phyloP scores from a whole-genome alignment of 1,140 invertebrate genomes.

The Helicoverpa armigera region DNA sequence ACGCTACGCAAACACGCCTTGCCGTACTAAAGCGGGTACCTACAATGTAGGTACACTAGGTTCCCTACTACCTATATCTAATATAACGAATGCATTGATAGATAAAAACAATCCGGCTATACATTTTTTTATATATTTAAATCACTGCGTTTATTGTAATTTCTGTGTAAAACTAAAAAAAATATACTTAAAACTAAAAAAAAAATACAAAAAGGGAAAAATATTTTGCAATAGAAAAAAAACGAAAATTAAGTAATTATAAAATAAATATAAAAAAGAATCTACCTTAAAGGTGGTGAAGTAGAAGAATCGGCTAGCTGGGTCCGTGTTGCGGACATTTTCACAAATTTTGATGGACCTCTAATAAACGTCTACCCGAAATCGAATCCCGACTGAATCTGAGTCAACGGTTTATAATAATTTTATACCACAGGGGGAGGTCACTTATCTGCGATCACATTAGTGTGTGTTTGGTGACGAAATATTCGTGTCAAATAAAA shows the following conservation, averaged over 20 bases:
- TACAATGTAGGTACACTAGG: too few relatives aligned
- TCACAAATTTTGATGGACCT: not conserved
- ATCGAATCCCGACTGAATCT: conserved; percentile 63
- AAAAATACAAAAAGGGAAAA: not conserved
- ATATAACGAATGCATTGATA: too few relatives aligned
- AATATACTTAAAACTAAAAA: not conserved
- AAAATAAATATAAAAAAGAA: not conserved
- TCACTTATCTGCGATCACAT: conserved; percentile 3
- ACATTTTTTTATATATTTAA: not conserved
- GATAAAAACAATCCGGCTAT: too few relatives aligned
- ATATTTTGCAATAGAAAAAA: too few relatives aligned
- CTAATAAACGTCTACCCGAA: conserved; percentile 48
- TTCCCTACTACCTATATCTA: too few relatives aligned
- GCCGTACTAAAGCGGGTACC: too few relatives aligned
- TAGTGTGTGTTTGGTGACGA: conserved; percentile 33
- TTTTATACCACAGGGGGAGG: conserved; percentile 78
- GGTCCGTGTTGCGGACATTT: conserved; percentile 76
- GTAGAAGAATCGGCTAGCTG: conserved; percentile 80
- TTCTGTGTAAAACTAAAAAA: not conserved
- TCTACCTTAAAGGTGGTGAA: conserved; percentile 75
- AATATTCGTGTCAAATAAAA: conserved; percentile 17
- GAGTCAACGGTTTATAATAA: conserved; percentile 61
- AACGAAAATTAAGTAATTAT: too few relatives aligned
- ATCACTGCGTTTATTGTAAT: too few relatives aligned
- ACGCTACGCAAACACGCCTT: too few relatives aligned